Conservation (phyloP, 1,140 invertebrate species). For the Pogonognathellus flavescens region DNA sequence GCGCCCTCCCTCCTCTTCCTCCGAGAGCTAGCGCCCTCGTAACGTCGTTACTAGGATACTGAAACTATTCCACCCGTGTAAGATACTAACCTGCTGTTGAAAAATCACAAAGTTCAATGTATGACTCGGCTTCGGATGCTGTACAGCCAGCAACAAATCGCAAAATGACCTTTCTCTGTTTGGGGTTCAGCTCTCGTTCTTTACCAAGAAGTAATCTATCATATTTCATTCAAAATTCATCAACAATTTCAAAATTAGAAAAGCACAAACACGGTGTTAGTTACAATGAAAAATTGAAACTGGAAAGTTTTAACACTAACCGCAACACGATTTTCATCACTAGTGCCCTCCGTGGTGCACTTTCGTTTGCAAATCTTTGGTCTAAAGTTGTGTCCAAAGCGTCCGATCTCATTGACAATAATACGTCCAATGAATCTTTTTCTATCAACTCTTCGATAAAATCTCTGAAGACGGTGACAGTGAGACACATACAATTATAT, state of each 20-base stretch:
- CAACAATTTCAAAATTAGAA: background rate
- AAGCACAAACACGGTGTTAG: background rate
- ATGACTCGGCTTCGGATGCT: slow-evolving; percentile 37
- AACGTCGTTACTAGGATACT: no score
- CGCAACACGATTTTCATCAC: slow-evolving; percentile 53
- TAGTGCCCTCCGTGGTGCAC: background rate
- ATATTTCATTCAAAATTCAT: background rate
- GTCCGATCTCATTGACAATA: slow-evolving; percentile 43
- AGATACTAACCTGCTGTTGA: background rate
- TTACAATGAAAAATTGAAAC: no score
- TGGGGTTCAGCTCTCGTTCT: slow-evolving; percentile 46
- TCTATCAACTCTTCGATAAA: slow-evolving; percentile 52
- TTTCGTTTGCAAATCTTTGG: slow-evolving; percentile 56
- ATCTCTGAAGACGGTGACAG: slow-evolving; percentile 2
- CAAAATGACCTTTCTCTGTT: slow-evolving; percentile 32
- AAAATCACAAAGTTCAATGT: background rate
- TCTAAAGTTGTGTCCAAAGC: slow-evolving; percentile 50
- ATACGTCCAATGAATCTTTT: slow-evolving; percentile 50
- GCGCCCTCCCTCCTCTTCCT: no score
- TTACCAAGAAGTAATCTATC: slow-evolving; percentile 55
- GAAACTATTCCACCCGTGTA: no score
- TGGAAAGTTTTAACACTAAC: slow-evolving; percentile 4
- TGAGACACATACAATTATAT: background rate
- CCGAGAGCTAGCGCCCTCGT: no score
- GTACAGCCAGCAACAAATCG: slow-evolving; percentile 54